Evolutionary conservation across 1,140 invertebrate genomes (phyloP).

Genomic region (Hestina assimilis): DNA sequence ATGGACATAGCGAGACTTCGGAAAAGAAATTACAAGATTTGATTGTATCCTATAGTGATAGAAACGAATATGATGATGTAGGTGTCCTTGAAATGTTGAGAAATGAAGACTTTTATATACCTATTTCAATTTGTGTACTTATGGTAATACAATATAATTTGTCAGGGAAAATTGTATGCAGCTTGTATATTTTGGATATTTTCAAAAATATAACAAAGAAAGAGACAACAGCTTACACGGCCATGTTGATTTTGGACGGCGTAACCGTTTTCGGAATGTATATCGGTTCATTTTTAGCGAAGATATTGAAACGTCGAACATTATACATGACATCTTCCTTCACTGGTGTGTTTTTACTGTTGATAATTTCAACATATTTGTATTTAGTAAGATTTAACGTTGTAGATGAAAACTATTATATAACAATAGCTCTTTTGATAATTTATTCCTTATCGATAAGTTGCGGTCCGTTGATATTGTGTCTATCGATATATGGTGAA

Average conservation of each 20-base stretch:
- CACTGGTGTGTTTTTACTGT: background rate
- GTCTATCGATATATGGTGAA: slow-evolving; percentile 12
- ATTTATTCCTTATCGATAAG: slow-evolving; percentile 15
- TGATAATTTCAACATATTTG: slow-evolving; percentile 5
- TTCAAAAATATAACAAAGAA: slow-evolving; percentile 10
- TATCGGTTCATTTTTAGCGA: slow-evolving; percentile 7
- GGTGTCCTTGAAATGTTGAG: slow-evolving; percentile 2
- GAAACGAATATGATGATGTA: slow-evolving; percentile 2
- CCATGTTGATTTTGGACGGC: slow-evolving; percentile 18
- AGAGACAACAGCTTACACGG: slow-evolving; percentile 5
- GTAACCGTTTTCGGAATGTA: slow-evolving; percentile 17
- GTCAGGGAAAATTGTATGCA: slow-evolving; percentile 9
- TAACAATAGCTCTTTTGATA: slow-evolving; percentile 4
- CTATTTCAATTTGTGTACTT: background rate
- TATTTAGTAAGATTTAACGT: slow-evolving; percentile 10
- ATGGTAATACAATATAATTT: slow-evolving; percentile 12
- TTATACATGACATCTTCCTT: slow-evolving; percentile 14
- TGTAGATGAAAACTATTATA: background rate
- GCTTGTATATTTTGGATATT: slow-evolving; percentile 17
- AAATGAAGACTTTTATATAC: slow-evolving; percentile 12
- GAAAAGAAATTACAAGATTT: slow-evolving; percentile 35
- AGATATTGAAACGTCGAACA: slow-evolving; percentile 8
- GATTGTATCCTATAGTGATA: slow-evolving; percentile 19
- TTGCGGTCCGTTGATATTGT: slow-evolving; percentile 13
- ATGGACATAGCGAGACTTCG: slow-evolving; percentile 28